These are phyloP conservation scores for Zoanthus sansibaricus DNA, from an alignment of 92 coral and sea anemone genomes.

Conservation along the genomic window DNA sequence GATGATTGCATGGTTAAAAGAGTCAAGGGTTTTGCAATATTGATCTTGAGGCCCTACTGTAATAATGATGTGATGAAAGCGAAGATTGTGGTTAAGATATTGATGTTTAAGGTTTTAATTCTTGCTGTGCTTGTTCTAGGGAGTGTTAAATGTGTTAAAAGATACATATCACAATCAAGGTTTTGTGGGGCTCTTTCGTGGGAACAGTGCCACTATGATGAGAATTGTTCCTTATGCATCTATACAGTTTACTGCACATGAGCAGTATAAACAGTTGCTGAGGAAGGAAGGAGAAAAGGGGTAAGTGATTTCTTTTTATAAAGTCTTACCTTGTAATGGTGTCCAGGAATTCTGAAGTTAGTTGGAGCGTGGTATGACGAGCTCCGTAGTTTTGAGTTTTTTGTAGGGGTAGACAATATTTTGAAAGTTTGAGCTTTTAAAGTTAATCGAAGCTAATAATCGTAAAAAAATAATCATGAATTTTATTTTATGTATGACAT, in stretches of 20 bases:
- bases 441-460: no score
- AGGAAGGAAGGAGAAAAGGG: conserved; percentile 71
- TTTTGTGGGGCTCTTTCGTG: conserved; percentile 87
- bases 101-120: not conserved
- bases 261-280: conserved; percentile 82
- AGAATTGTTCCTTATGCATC: conserved; percentile 97
- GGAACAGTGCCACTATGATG: conserved; percentile 99
- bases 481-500: no score
- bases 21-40: no score
- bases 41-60: not conserved
- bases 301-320: conserved; percentile 29
- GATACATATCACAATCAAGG: conserved; percentile 83
- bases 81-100: not conserved
- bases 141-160: conserved; percentile 76
- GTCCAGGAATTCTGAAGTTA: no score
- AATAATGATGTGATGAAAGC: not conserved
- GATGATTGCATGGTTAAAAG: no score
- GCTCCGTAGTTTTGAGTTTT: no score
- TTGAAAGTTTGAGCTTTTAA: no score
- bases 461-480: no score
- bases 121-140: conserved; percentile 58
- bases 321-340: not conserved
- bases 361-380: no score
- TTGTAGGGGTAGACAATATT: no score
- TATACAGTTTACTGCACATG: conserved; percentile 94